A percentile compares a stretch with the other conserved stretches of the same genome.
Conservation (phyloP, 2,113 vertebrate species). For the Hemiscyllium ocellatum region DNA sequence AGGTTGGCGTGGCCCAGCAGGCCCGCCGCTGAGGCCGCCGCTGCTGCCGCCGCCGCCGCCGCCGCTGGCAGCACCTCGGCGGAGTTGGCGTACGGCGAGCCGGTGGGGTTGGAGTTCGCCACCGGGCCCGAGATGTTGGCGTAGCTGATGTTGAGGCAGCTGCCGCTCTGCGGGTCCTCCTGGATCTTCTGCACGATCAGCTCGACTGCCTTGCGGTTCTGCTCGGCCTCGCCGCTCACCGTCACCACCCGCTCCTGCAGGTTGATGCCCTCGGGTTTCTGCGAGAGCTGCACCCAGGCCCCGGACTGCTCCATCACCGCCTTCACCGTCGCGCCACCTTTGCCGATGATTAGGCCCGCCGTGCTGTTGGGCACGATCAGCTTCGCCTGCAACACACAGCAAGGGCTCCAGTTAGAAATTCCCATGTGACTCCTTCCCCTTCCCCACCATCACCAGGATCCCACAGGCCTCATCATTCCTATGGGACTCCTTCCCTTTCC, state of each 20-base stretch:
- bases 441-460: too few species aligned
- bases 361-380: slow-evolving; percentile 90
- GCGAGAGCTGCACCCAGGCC: slow-evolving; percentile 87
- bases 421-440: background rate
- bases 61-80: slow-evolving; percentile 73
- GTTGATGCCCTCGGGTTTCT: slow-evolving; percentile 87
- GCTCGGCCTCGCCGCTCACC: slow-evolving; percentile 81
- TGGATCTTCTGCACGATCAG: slow-evolving; percentile 91
- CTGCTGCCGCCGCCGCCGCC: slow-evolving; percentile 66
- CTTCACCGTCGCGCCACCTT: slow-evolving; percentile 82
- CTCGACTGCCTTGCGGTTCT: slow-evolving; percentile 83
- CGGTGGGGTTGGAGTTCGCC: slow-evolving; percentile 92
- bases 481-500: too few species aligned
- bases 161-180: slow-evolving; percentile 87
- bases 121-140: slow-evolving; percentile 86
- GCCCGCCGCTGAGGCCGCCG: slow-evolving; percentile 68
- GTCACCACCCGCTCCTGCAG: slow-evolving; percentile 88
- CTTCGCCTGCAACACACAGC: slow-evolving; percentile 67
- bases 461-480: too few species aligned
- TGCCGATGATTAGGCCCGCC: slow-evolving; percentile 84
- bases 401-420: background rate
- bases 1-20: slow-evolving; percentile 75
- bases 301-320: slow-evolving; percentile 91
- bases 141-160: slow-evolving; percentile 91
- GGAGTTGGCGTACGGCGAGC: slow-evolving; percentile 85